These are phyloP conservation scores for Macrosoma leucophasiata DNA, from an alignment of 2,888 invertebrate species.

Conservation along the genomic window DNA sequence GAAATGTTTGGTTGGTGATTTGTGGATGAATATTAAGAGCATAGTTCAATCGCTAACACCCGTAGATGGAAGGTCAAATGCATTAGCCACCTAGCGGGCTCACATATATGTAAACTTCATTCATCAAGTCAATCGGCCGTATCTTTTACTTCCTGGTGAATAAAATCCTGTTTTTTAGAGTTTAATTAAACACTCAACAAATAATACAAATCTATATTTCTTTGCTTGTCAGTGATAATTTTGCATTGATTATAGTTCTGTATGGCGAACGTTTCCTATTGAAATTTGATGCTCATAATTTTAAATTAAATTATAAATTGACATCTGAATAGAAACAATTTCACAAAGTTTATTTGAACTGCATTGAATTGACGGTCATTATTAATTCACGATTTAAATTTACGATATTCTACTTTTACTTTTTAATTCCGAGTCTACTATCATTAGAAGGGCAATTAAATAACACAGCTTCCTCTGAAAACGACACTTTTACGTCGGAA, in stretches of 20 bases:
- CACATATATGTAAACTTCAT: constrained; percentile 53
- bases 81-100: constrained; percentile 72
- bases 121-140: constrained; percentile 45
- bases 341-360: too few species aligned
- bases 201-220: background rate
- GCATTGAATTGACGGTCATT: too few species aligned
- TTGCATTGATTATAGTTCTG: too few species aligned
- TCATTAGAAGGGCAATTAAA: too few species aligned
- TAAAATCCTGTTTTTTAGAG: background rate
- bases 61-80: constrained; percentile 63
- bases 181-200: background rate
- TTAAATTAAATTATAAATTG: too few species aligned
- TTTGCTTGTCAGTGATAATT: too few species aligned
- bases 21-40: constrained; percentile 64
- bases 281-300: too few species aligned
- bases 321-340: too few species aligned
- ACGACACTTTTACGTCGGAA: constrained; percentile 27
- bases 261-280: too few species aligned
- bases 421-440: background rate
- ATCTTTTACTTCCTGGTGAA: constrained; percentile 31
- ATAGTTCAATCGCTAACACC: constrained; percentile 66
- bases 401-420: background rate
- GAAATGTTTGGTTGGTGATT: constrained; percentile 61
- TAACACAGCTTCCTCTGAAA: constrained; percentile 7
- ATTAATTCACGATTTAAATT: too few species aligned